phyloP scores from a whole-genome alignment of 2,888 invertebrate genomes.

The Melipona bicolor region DNA sequence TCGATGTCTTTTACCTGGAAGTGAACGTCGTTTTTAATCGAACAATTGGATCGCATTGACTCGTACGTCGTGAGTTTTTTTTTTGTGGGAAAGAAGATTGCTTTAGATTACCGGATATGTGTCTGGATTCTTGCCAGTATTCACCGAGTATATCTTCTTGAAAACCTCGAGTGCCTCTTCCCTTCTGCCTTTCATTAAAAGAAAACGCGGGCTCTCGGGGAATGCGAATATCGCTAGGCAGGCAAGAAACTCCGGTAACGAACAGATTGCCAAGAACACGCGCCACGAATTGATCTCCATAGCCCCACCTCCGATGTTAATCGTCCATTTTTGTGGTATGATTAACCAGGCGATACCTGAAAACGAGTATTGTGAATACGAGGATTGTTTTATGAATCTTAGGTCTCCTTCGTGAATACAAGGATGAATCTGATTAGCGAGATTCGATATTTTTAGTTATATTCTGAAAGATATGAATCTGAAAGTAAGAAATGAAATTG shows the following conservation, averaged over 20 bases:
- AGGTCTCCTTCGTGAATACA: too few species aligned
- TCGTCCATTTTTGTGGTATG: slow-evolving; percentile 87
- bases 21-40: neutral
- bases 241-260: slow-evolving; percentile 89
- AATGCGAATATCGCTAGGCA: slow-evolving; percentile 87
- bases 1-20: slow-evolving; percentile 84
- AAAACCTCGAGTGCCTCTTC: slow-evolving; percentile 89
- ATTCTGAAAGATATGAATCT: too few species aligned
- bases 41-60: neutral
- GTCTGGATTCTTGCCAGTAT: slow-evolving; percentile 84
- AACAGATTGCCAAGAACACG: slow-evolving; percentile 87
- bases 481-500: neutral
- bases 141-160: slow-evolving; percentile 88
- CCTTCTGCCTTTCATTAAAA: slow-evolving; percentile 89
- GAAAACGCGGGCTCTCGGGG: slow-evolving; percentile 93
- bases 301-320: slow-evolving; percentile 82
- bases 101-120: slow-evolving; percentile 87
- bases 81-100: neutral
- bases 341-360: slow-evolving; percentile 89
- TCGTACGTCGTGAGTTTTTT: neutral
- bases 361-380: neutral
- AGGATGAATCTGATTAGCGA: too few species aligned
- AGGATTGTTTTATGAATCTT: too few species aligned
- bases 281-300: slow-evolving; percentile 87
- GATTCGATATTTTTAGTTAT: too few species aligned